These are phyloP conservation scores for Euura saliciscinereae DNA, from an alignment of 1,140 invertebrate genomes.

Conservation along the genomic window DNA sequence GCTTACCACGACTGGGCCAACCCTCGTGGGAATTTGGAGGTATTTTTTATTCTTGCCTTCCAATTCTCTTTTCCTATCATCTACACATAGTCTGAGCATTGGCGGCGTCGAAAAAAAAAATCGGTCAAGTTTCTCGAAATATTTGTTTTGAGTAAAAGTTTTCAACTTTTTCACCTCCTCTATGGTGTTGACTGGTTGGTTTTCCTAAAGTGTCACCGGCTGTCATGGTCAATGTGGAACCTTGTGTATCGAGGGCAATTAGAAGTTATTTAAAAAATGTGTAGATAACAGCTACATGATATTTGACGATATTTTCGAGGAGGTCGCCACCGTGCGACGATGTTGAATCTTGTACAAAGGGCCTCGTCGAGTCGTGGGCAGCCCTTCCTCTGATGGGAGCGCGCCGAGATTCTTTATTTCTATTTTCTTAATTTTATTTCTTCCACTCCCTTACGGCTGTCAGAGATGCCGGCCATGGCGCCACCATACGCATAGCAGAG, in stretches of 20 bases:
- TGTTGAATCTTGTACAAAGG: background rate
- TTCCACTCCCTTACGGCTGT: conserved; percentile 30
- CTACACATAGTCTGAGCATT: background rate
- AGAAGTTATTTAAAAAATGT: no score
- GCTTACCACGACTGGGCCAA: background rate
- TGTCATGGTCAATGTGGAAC: no score
- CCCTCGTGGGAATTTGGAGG: background rate
- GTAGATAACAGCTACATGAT: no score
- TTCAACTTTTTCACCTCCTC: no score
- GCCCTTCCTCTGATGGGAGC: conserved; percentile 28
- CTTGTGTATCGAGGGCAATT: no score
- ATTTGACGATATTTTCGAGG: no score
- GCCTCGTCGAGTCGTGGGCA: background rate
- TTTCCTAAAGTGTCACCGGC: no score
- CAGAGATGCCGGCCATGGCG: conserved; percentile 47
- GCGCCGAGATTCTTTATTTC: conserved; percentile 1
- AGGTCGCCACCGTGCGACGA: background rate
- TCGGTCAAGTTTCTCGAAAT: background rate
- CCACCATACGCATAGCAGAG: conserved; percentile 42
- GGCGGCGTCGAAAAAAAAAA: background rate
- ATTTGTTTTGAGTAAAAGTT: no score
- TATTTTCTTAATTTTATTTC: conserved; percentile 8
- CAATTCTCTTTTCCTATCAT: conserved; percentile 10
- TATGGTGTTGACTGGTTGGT: no score
- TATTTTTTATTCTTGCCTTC: background rate